Evolutionary conservation across 2,797 vertebrate species (phyloP).

Genomic region (Orientallactaga sibirica): DNA sequence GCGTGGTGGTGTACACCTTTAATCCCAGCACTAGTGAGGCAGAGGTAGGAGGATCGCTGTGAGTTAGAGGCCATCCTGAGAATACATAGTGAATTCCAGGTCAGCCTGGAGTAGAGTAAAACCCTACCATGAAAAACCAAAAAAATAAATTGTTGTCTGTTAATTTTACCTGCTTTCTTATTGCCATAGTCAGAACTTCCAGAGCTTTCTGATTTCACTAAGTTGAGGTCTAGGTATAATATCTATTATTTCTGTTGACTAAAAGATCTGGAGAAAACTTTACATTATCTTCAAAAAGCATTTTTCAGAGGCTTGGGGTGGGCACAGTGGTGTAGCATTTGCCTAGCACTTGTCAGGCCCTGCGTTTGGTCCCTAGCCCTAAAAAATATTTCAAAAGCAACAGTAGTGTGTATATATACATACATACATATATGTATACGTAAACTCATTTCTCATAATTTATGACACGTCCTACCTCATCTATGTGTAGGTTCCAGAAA

Average conservation of each 20-base stretch:
- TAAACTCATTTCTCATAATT: conserved; percentile 30
- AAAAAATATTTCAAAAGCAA: conserved; percentile 53
- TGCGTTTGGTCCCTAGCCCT: background rate
- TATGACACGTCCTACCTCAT: conserved; percentile 43
- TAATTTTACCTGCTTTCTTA: conserved; percentile 14
- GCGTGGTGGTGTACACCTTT: too few species aligned
- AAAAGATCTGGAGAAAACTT: conserved; percentile 53
- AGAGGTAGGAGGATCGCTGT: too few species aligned
- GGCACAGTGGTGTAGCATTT: background rate
- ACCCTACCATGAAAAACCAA: too few species aligned
- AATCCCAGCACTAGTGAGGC: too few species aligned
- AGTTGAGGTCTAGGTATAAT: conserved; percentile 18
- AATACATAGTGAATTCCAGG: too few species aligned
- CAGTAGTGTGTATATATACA: background rate
- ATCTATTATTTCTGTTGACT: conserved; percentile 9
- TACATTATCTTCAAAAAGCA: conserved; percentile 45
- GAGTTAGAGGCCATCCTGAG: too few species aligned
- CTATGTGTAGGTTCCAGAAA: conserved; percentile 6
- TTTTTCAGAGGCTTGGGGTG: background rate
- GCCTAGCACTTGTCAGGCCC: background rate
- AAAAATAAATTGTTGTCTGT: background rate
- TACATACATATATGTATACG: too few species aligned
- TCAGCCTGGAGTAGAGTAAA: too few species aligned
- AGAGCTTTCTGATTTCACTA: conserved; percentile 37
- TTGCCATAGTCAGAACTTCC: conserved; percentile 36